Base-by-base conservation (phyloP, 1,140 invertebrate genomes). In the Lepidotrigona ventralis region DNA sequence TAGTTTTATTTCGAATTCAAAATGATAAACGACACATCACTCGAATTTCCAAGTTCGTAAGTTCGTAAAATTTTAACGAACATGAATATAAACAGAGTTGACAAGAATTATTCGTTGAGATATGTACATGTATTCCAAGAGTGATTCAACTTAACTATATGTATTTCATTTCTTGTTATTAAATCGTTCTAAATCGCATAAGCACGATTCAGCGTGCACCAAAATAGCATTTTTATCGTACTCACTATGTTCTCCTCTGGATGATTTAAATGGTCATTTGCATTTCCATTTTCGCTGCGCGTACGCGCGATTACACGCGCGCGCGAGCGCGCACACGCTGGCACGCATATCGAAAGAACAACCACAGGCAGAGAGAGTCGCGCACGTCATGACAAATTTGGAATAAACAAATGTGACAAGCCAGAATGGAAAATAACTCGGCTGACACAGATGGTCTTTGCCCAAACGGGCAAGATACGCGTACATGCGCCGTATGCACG, bases 371-470 rank as follows among this genome's bases (percentile, higher is more conserved):
- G n/a, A 70, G n/a, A 70, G 56, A 70, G 72, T 58, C 69, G 75
- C 70, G 64, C 82, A 79, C 71, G 71, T 82, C 82, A 77, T 58
- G 81, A 84, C 83, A 79, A 83, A 84, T 84, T 89, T 73, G 79
- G 82, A 83, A 88, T 88, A 87, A 86, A 86, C 80, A 89, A 88
- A 85, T 88, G 79, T 81, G 84, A 84, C 73, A 82, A 58, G 79
- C 23, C 79, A 69, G 82, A 86, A 86, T 89, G 86, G 86, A 86
- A 88, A 89, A 88, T 89, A 83, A 89, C 88, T 86, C 69, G 66
- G 64, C 76, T 63, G 85, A 79, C 81, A 70, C 84, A 86, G 85
- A 84, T 86, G 76, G 82, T 76, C 76, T 71, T 64, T 84, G 71
- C 56, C 82, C 79, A 58, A 70, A 58, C 53, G 54, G 26, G 71